These are phyloP conservation scores for Adoxophyes honmai DNA, from an alignment of 1,140 invertebrate species.

Conservation along the genomic window DNA sequence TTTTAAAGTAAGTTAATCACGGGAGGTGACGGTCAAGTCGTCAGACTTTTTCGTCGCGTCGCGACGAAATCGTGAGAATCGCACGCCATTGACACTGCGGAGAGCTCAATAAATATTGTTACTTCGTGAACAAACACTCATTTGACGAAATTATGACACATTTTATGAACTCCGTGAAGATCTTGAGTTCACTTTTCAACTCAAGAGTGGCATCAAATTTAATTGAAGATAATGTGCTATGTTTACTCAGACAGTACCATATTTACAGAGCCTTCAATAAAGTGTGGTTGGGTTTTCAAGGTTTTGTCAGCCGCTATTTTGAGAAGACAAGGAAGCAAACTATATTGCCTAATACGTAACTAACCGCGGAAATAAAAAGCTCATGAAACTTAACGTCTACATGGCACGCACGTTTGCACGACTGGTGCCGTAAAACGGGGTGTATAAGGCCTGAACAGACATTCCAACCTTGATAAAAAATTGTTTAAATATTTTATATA, in stretches of 20 bases:
- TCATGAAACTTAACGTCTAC: neutral
- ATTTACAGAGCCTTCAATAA: no score
- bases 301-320: neutral
- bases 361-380: neutral
- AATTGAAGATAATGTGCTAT: no score
- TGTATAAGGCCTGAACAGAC: no score
- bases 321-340: neutral
- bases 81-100: conserved; percentile 22
- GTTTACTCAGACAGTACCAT: no score
- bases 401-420: neutral
- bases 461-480: no score
- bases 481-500: no score
- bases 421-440: no score
- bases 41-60: conserved; percentile 3
- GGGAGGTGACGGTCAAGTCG: neutral
- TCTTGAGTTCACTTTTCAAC: neutral
- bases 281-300: neutral
- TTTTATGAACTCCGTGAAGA: neutral
- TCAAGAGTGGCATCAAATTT: no score
- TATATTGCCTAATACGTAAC: neutral
- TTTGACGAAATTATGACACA: conserved; percentile 19
- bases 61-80: conserved; percentile 7
- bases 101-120: conserved; percentile 52
- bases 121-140: conserved; percentile 37
- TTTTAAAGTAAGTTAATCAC: conserved; percentile 14